Base-by-base conservation (phyloP, 2,797 vertebrate genomes). In the Acanthopagrus latus region DNA sequence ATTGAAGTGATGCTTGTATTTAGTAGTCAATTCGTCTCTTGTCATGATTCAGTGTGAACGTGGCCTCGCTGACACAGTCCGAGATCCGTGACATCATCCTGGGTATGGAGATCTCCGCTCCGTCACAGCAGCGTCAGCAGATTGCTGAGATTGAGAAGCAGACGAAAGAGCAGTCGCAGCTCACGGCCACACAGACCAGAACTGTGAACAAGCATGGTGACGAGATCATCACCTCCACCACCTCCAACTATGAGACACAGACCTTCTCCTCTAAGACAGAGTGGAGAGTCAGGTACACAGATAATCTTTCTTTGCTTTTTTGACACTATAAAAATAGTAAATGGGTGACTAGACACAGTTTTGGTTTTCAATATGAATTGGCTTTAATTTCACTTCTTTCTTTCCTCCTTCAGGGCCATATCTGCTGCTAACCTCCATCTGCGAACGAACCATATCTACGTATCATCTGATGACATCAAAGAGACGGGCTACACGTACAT, bases 121-220 rank as follows among this genome's bases (percentile, higher is more conserved):
- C 98, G 0, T 99, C 98, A 0, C 98, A 99, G 91, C 98, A 99
- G 94, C 96, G 98, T 20, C 98, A 99, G 91, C 98, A 99, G 88
- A 99, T 99, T 20, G 98, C 98, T 0, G 98, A 99, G 93, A 99
- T 99, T 1, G 98, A 99, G 93, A 99, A 99, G 91, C 98, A 99
- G 92, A 99, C 98, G 71, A 99, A 99, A 91, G 98, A 99, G 73
- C 98, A 99, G 92, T 99, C 98, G 0, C 98, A 99, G 85, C 96
- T 99, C 80, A 99, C 98, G 0, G 98, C 98, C 71, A 99, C 98
- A 0, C 98, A 99, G 94, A 99, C 98, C 0, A 97, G 98, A 62
- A 99, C 98, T 0, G 98, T 99, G 72, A 99, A 99, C 95, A 99
- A 99, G 78, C 98, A 99, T 0, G 98, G 98, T 0, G 98, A 99